Base-by-base conservation (phyloP, 1,140 invertebrate genomes). In the Mesaphorura yosii region DNA sequence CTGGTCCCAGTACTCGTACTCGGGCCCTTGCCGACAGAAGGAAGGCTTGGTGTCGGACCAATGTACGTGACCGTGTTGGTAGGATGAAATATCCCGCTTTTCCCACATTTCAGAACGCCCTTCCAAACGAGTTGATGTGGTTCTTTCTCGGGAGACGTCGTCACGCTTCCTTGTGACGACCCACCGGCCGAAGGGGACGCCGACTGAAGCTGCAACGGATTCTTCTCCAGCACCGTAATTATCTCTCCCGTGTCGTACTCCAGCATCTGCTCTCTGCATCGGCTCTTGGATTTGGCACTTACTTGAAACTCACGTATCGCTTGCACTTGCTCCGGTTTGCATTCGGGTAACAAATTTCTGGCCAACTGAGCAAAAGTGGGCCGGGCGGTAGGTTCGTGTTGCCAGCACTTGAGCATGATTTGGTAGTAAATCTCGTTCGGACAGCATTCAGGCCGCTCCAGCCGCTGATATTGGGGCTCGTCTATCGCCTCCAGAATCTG, bases 401-500 rank as follows among this genome's bases (percentile, higher is more conserved):
- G 78, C 94, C 94, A 98, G 68, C 93, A 97, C 66, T 92, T 84
- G 40, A 84, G 73, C 93, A 98, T 98, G 12, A 94, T 69, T 5
- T 78, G 74, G 65, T 92, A 98, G 69, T 93, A 91, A 47, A 62
- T 62, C 22, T 93, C 90, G 53, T 84, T 81, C 0, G 95, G 92
- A 72, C 94, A 98, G 59, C 87, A 89, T 62, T 94, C 88, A 0
- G 94, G 94, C 60, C 88, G 80, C 66, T 96, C 91, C 27, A 95
- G 71, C 31, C 88, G 75, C 73, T 91, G 75, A 68, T 77, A 88
- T 65, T 89, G 88, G 2, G 94, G 92, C 52, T 86, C 81, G 70
- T 98, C 93, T 48, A 98, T 94, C 1, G 90, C 86, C 67, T 95
- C 88, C 1, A 98, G 70, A 58, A 98, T 97, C 73, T 98, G 84